Base-by-base conservation (phyloP, 2,888 invertebrate species). In the Apotomis turbidana region DNA sequence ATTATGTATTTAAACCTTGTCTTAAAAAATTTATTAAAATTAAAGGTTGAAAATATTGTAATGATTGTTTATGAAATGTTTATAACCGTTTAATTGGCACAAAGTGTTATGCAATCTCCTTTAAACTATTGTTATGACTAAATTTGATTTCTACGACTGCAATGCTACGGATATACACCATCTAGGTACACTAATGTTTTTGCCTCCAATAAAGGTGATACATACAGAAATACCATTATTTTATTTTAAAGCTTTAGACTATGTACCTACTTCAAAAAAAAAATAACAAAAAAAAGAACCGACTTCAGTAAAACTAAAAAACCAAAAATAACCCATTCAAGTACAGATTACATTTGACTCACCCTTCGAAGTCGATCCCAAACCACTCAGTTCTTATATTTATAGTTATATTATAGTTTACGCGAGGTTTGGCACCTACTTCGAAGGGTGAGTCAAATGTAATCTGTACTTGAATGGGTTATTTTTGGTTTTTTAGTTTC, bases 191-290 rank as follows among this genome's bases (percentile, higher is more conserved):
- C 85, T 82, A 86, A 87, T 86, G 84, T 86, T 87, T 90, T 84
- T 87, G 88, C 87, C 86, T 85, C 80, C 80, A 91, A 88, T 91
- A 90, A 91, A 88, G 86, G 83, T 83, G 83, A 77, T 88, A 89
- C 87, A 85, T 85, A 85, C 82, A 87, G 81, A 78, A 76, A 72
- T 57, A 27, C 70, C 46, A 77, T 79, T 78, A 61, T 49, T 61
- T 70, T 68, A 61, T 72, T 15, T 49, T n/a, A 36, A 41, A 41
- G 12, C 58, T 27, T 15, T 60, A 41, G 10, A 36, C 36, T n/a
- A 27, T 3, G 6, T 41, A 41, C 41, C 5, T 41, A 41, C 3
- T 27, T 27, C 27, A 27, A 27, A 27, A 27, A 27, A 27, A n/a
- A n/a, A n/a, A n/a, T n/a, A n/a, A n/a, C n/a, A n/a, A n/a, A n/a